phyloP scores from a whole-genome alignment of 2,888 invertebrate species.

The Cheiracanthium punctorium region DNA sequence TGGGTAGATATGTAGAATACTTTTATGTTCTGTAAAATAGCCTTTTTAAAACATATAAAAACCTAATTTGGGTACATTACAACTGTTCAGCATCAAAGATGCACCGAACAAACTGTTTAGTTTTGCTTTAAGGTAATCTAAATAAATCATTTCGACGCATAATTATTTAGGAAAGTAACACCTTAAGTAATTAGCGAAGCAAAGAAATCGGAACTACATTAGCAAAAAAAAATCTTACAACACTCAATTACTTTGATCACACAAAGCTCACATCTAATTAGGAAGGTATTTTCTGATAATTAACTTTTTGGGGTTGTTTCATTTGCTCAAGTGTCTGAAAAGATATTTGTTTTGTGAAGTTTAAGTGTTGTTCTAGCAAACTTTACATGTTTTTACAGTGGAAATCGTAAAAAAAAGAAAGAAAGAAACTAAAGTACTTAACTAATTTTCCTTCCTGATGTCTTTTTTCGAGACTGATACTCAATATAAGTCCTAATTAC shows the following conservation, averaged over 20 bases:
- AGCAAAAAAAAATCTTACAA: background rate
- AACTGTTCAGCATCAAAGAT: background rate
- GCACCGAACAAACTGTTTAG: background rate
- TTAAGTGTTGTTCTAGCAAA: background rate
- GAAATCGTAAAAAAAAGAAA: background rate
- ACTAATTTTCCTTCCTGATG: too few relatives aligned
- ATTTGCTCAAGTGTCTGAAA: background rate
- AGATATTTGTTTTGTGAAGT: constrained; percentile 4
- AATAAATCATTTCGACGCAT: background rate
- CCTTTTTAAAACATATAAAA: too few relatives aligned
- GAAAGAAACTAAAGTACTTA: too few relatives aligned
- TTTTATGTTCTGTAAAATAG: too few relatives aligned
- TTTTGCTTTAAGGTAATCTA: background rate
- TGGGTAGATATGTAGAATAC: too few relatives aligned
- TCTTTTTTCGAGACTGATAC: too few relatives aligned
- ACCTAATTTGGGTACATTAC: background rate
- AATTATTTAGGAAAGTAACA: background rate
- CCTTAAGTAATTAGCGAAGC: background rate
- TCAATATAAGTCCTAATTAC: too few relatives aligned
- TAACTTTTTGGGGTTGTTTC: constrained; percentile 7
- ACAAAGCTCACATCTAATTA: background rate
- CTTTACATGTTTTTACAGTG: background rate
- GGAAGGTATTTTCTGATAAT: constrained; percentile 10
- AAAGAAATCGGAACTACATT: background rate
- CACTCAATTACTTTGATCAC: background rate